Evolutionary conservation across 2,113 vertebrate species (phyloP), one percentile per base, ranked within the genome.

Genomic region (Phodopus roborovskii): DNA sequence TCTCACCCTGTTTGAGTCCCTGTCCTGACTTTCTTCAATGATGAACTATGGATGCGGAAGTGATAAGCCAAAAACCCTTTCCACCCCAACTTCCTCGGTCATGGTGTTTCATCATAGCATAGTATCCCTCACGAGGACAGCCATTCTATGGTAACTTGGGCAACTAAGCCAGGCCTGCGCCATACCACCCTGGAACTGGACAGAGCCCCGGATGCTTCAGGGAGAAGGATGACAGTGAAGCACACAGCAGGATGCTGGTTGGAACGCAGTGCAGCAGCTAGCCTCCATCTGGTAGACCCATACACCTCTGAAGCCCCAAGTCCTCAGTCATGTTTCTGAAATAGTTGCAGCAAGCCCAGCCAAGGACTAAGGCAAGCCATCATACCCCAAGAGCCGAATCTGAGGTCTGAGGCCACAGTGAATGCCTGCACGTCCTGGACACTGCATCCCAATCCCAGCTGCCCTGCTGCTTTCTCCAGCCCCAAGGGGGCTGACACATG

Each of bases 231-330:
- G 9, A 48, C 95, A 93, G 97, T 97, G 96, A 97, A 96, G 95
- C n/a, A 95, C 45, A 97, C n/a, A n/a, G n/a, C n/a, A n/a, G n/a
- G n/a, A n/a, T n/a, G n/a, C 96, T 96, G 71, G 97, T 94, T 13
- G 22, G 84, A 97, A 85, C 0, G 60, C 70, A n/a, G 42, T 45
- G 17, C 24, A 77, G 42, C 96, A 88, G 96, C 97, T 90, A 96
- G 86, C 86, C 97, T 97, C 97, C 98, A 97, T 97, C 98, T 98
- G 98, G 96, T 78, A 56, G 96, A 97, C 53, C 92, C 97, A 95
- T 97, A 97, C 97, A 86, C 96, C n/a, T 97, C 97, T 92, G 92
- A 90, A 96, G 94, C 90, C 94, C 58, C 1, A 1, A 28, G 97
- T n/a, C n/a, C n/a, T n/a, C n/a, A n/a, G n/a, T 66, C 92, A 36